These are phyloP conservation scores for Butastur rufipennis DNA, from an alignment of 2,113 vertebrate genomes.

Conservation along the genomic window DNA sequence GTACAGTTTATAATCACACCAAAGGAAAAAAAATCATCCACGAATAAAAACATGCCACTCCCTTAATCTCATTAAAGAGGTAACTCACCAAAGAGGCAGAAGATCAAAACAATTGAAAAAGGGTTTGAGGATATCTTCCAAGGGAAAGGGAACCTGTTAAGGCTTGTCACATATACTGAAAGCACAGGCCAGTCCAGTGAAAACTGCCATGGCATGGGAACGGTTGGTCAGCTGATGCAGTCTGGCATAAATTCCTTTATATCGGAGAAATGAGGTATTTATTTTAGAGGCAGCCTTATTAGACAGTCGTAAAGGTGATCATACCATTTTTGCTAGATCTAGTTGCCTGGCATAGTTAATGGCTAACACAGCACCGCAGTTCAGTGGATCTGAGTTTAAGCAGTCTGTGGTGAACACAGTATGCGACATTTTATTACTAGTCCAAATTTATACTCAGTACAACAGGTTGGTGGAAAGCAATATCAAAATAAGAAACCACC, in stretches of 20 bases:
- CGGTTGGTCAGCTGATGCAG: background rate
- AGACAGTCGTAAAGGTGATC: background rate
- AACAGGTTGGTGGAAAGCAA: background rate
- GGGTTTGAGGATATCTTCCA: background rate
- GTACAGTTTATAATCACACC: background rate
- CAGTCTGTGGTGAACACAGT: background rate
- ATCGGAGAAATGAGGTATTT: background rate
- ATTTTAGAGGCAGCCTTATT: background rate
- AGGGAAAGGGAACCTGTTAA: conserved; percentile 7
- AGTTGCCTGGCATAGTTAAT: background rate
- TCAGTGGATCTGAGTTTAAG: background rate
- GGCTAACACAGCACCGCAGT: background rate
- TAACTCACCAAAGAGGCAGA: conserved; percentile 11
- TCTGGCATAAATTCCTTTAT: background rate
- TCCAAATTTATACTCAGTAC: background rate
- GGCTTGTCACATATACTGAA: background rate
- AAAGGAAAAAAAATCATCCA: background rate
- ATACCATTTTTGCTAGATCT: background rate
- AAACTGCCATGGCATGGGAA: background rate
- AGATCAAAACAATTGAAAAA: conserved; percentile 51
- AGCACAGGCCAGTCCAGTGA: background rate
- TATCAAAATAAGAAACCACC: background rate
- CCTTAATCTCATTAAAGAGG: conserved; percentile 33
- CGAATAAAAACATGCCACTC: conserved; percentile 20
- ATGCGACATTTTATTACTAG: background rate